Conservation (phyloP, 2,797 vertebrate genomes). For the Urocyon cinereoargenteus region DNA sequence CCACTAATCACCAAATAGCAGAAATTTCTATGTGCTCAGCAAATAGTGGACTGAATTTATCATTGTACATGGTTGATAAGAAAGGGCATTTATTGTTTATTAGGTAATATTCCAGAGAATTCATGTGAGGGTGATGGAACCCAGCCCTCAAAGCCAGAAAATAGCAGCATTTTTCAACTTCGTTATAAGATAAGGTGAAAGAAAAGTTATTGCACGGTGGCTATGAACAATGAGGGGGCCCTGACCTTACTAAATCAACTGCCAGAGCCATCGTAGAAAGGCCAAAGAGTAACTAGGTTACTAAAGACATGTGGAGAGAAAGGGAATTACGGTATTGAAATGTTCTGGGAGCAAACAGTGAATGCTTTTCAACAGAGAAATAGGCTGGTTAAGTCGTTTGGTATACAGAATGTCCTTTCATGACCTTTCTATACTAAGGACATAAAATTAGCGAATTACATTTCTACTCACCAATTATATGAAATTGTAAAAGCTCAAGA, state of each 20-base stretch:
- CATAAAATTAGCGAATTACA: constrained; percentile 65
- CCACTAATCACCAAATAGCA: constrained; percentile 64
- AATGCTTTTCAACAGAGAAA: constrained; percentile 61
- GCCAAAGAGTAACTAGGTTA: constrained; percentile 66
- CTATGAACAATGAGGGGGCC: constrained; percentile 62
- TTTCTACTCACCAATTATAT: constrained; percentile 41
- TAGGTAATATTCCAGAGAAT: constrained; percentile 72
- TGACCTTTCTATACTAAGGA: constrained; percentile 58
- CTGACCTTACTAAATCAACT: constrained; percentile 77
- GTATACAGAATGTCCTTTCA: constrained; percentile 17
- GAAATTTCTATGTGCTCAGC: constrained; percentile 68
- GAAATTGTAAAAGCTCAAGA: constrained; percentile 44
- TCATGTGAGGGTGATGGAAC: constrained; percentile 49
- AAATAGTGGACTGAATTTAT: constrained; percentile 72
- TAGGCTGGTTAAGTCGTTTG: constrained; percentile 1
- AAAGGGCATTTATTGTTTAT: constrained; percentile 77
- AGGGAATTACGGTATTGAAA: constrained; percentile 36
- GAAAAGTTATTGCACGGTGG: constrained; percentile 66
- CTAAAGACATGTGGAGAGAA: constrained; percentile 34
- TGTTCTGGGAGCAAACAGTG: constrained; percentile 44
- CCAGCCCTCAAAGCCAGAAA: constrained; percentile 41
- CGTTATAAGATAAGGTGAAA: constrained; percentile 61
- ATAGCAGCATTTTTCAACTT: constrained; percentile 75
- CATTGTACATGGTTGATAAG: constrained; percentile 69
- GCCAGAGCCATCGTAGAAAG: not conserved